Evolutionary conservation across 2,113 vertebrate genomes (phyloP).

Genomic region (Anarrhichthys ocellatus): DNA sequence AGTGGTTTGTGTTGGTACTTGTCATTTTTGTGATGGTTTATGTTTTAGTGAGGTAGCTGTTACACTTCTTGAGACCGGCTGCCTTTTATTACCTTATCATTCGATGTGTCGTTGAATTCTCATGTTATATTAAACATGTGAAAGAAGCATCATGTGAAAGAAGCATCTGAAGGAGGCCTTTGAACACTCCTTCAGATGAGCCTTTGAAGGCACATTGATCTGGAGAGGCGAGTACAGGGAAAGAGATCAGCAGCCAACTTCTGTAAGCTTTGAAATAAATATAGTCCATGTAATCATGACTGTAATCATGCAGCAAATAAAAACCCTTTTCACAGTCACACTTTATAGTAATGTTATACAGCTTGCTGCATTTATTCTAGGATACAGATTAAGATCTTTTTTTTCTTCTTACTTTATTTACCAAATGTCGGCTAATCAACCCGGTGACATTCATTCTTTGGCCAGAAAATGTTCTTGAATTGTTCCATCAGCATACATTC

Average conservation of each 20-base stretch:
- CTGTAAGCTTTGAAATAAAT: slow-evolving; percentile 31
- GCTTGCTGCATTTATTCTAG: not conserved
- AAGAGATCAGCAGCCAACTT: slow-evolving; percentile 3
- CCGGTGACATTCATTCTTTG: not conserved
- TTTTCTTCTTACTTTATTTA: not conserved
- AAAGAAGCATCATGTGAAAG: slow-evolving; percentile 14
- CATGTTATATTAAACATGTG: slow-evolving; percentile 40
- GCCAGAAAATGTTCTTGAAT: not conserved
- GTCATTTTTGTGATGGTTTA: not conserved
- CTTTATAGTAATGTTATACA: not conserved
- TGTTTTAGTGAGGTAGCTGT: not conserved
- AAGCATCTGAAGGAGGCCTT: slow-evolving; percentile 28
- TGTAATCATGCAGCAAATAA: slow-evolving; percentile 17
- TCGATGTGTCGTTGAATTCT: slow-evolving; percentile 23
- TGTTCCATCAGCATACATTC: not conserved
- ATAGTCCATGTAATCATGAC: not conserved
- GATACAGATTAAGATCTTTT: not conserved
- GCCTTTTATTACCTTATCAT: not conserved
- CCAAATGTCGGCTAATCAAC: not conserved
- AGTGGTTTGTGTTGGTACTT: not conserved
- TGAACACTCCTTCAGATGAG: slow-evolving; percentile 18
- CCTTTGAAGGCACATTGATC: slow-evolving; percentile 38
- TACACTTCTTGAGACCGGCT: too few species aligned
- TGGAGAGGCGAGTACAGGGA: slow-evolving; percentile 11
- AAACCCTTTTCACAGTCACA: not conserved